Evolutionary conservation across 2,888 invertebrate genomes (phyloP).

Genomic region (Drosophila eohydei): DNA sequence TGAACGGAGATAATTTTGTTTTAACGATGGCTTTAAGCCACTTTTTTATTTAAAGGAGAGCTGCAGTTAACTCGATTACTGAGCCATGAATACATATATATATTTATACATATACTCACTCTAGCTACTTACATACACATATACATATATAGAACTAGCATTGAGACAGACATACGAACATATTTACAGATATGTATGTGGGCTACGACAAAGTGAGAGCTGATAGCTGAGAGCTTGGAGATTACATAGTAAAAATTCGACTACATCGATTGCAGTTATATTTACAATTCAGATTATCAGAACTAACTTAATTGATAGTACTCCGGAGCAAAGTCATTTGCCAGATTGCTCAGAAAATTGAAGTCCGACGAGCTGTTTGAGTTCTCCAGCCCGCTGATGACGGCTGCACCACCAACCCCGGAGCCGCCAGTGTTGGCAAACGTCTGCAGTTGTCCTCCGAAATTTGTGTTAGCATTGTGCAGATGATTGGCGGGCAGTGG

Average conservation of each 20-base stretch:
- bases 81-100: slow-evolving; percentile 26
- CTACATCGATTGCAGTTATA: slow-evolving; percentile 48
- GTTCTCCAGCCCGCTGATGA: slow-evolving; percentile 90
- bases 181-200: slow-evolving; percentile 58
- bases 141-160: slow-evolving; percentile 15
- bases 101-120: slow-evolving; percentile 16
- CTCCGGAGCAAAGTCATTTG: slow-evolving; percentile 96
- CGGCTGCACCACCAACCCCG: slow-evolving; percentile 83
- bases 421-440: slow-evolving; percentile 59
- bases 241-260: slow-evolving; percentile 31
- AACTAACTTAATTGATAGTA: slow-evolving; percentile 89
- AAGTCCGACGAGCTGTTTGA: slow-evolving; percentile 97
- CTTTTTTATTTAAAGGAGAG: slow-evolving; percentile 23
- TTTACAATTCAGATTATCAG: slow-evolving; percentile 66
- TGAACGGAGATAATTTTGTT: slow-evolving; percentile 33
- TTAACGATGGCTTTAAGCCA: slow-evolving; percentile 64
- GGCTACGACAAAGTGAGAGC: slow-evolving; percentile 39
- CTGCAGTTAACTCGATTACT: slow-evolving; percentile 26
- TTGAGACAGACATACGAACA: slow-evolving; percentile 35
- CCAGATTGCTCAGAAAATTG: slow-evolving; percentile 95
- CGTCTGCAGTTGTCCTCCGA: slow-evolving; percentile 60
- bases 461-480: slow-evolving; percentile 64
- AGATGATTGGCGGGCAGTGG: slow-evolving; percentile 82
- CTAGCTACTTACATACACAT: slow-evolving; percentile 41
- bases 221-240: slow-evolving; percentile 17